Evolutionary conservation across 2,797 vertebrate genomes (phyloP), one percentile per base, ranked within the genome.

Genomic region (Sebastes hopkinsi): DNA sequence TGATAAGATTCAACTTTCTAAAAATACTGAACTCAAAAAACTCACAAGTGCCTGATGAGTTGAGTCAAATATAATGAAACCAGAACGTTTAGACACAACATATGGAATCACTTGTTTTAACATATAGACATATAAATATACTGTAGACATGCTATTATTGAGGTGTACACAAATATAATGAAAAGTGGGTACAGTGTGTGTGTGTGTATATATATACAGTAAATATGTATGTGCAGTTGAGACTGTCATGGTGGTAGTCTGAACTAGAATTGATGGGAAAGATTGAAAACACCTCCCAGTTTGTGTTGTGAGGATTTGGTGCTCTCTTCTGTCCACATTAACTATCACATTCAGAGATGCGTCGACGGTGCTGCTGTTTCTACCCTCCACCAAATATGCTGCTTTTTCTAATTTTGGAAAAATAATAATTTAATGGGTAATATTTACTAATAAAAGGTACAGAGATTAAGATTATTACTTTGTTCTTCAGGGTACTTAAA

Each of bases 361-460:
- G 68, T 77, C 75, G 60, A 64, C 3, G 66, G 73, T 87, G 85
- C 92, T 88, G 89, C 88, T 80, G 83, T 80, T 81, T 88, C 83
- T 70, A 86, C 77, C 65, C 70, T 78, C 34, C 70, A 82, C 79
- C 80, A 88, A 88, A 87, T 87, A 81, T 90, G 91, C 91, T 94
- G 92, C 91, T 90, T 88, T 87, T 86, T 88, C 76, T 79, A 64
- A 73, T 84, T 77, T 81, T 83, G 73, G 72, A 85, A 74, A 80
- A 81, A 75, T 60, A 54, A 75, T 78, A 69, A 91, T 78, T 88
- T 88, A 84, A 92, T 81, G 81, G 78, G 32, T 81, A 81, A 88
- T 85, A 85, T 92, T 89, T 83, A 88, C 89, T 85, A 85, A 88
- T 89, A 89, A 87, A 87, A 68, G 50, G 11, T 73, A 82, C 76